phyloP scores from a whole-genome alignment of 2,113 vertebrate species.

The Lucifuga dentata region DNA sequence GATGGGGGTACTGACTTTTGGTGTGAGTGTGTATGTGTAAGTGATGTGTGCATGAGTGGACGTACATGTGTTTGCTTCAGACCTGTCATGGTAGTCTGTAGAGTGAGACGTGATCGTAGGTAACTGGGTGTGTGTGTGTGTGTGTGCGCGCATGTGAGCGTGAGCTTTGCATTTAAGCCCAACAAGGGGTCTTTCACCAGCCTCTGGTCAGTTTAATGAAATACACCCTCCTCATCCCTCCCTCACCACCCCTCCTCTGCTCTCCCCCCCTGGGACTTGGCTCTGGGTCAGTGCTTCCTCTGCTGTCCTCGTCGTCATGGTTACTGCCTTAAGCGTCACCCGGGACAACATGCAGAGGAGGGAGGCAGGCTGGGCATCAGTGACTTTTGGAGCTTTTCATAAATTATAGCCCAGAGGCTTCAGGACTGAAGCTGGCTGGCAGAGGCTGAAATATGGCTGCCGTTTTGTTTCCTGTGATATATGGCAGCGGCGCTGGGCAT shows the following conservation, averaged over 20 bases:
- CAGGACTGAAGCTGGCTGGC: slow-evolving; percentile 48
- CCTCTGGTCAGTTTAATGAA: slow-evolving; percentile 45
- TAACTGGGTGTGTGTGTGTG: slow-evolving; percentile 6
- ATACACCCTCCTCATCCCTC: slow-evolving; percentile 10
- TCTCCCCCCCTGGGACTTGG: slow-evolving; percentile 45
- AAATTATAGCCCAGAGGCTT: slow-evolving; percentile 67
- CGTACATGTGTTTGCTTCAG: slow-evolving; percentile 32
- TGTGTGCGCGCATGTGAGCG: slow-evolving; percentile 23
- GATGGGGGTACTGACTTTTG: slow-evolving; percentile 3
- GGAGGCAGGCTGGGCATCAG: slow-evolving; percentile 46
- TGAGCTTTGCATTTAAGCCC: too few relatives aligned
- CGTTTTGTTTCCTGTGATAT: slow-evolving; percentile 72
- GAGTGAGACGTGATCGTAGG: slow-evolving; percentile 24
- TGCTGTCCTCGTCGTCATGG: slow-evolving; percentile 69
- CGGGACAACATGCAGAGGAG: slow-evolving; percentile 38
- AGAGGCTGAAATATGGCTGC: slow-evolving; percentile 71
- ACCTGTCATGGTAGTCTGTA: slow-evolving; percentile 3
- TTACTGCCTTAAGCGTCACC: slow-evolving; percentile 55
- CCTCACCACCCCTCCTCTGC: slow-evolving; percentile 41
- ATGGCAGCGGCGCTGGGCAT: slow-evolving; percentile 50
- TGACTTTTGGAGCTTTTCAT: slow-evolving; percentile 59
- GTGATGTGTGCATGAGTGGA: slow-evolving; percentile 18
- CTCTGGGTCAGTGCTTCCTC: slow-evolving; percentile 61
- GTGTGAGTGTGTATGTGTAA: slow-evolving; percentile 16
- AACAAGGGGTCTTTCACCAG: slow-evolving; percentile 63